Conservation (phyloP, 2,888 invertebrate genomes). For the Hyppa rectilinea region DNA sequence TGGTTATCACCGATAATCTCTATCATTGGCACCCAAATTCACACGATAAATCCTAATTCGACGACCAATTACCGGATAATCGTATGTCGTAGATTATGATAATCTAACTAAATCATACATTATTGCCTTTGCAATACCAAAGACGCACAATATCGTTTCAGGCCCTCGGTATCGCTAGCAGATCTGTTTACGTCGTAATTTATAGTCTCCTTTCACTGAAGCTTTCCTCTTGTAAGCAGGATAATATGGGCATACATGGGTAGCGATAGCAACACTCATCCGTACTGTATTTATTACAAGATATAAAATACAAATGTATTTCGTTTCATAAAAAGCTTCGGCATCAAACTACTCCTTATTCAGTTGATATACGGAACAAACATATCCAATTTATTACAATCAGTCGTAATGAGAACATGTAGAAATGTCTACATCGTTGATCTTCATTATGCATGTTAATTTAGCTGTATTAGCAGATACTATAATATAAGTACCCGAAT, state of each 20-base stretch:
- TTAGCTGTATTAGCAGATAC: conserved; percentile 40
- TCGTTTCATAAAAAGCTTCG: conserved; percentile 30
- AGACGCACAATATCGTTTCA: conserved; percentile 51
- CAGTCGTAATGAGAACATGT: conserved; percentile 26
- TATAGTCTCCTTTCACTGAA: conserved; percentile 54
- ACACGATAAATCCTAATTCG: conserved; percentile 39
- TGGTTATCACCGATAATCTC: conserved; percentile 11
- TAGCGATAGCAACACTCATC: conserved; percentile 51
- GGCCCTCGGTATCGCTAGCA: conserved; percentile 37
- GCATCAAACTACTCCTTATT: background rate
- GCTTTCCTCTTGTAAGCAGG: conserved; percentile 51
- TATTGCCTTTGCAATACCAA: conserved; percentile 50
- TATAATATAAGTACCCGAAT: conserved; percentile 31
- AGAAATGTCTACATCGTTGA: conserved; percentile 16
- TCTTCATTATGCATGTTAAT: conserved; percentile 56
- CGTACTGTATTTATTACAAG: conserved; percentile 42
- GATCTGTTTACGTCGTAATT: conserved; percentile 55
- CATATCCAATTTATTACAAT: conserved; percentile 49
- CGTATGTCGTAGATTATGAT: conserved; percentile 37
- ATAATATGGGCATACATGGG: conserved; percentile 49
- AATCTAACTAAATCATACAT: conserved; percentile 53
- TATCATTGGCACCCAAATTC: conserved; percentile 21
- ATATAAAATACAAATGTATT: conserved; percentile 39
- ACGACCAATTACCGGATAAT: conserved; percentile 39
- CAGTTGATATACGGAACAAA: conserved; percentile 6